A percentile compares a stretch with the other conserved stretches of the same genome.
phyloP scores from a whole-genome alignment of 2,888 invertebrate species.

The Scaptomyza caliginosa region DNA sequence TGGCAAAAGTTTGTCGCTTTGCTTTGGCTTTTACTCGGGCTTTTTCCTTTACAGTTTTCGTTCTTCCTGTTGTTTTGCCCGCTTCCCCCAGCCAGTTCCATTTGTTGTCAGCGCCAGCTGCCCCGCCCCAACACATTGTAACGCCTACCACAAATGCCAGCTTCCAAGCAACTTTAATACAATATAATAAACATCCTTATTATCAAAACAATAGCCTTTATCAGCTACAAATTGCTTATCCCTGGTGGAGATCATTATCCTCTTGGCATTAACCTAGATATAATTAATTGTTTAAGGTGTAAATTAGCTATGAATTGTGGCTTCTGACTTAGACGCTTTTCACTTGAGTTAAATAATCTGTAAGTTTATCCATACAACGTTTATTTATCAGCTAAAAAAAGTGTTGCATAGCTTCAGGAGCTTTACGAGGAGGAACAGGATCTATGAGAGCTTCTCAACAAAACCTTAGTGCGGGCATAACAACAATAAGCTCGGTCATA shows the following conservation, averaged over 20 bases:
- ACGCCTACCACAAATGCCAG: slow-evolving; percentile 12
- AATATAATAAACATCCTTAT: slow-evolving; percentile 1
- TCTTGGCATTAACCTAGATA: neutral
- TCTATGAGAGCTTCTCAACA: too few species aligned
- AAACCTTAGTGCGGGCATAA: too few species aligned
- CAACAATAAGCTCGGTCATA: too few species aligned
- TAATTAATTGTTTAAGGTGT: too few species aligned
- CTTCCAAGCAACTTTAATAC: slow-evolving; percentile 24
- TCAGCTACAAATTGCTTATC: neutral
- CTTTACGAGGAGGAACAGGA: too few species aligned
- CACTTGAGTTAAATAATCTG: too few species aligned
- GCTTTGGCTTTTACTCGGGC: slow-evolving; percentile 37
- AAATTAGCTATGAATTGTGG: too few species aligned
- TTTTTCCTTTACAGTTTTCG: slow-evolving; percentile 10
- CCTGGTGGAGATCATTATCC: neutral
- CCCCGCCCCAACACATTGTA: slow-evolving; percentile 11
- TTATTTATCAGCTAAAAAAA: too few species aligned
- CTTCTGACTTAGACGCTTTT: too few species aligned
- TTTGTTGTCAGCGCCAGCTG: slow-evolving; percentile 25
- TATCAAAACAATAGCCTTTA: neutral
- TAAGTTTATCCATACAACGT: too few species aligned
- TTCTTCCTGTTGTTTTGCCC: neutral
- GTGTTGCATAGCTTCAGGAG: too few species aligned
- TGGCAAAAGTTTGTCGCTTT: slow-evolving; percentile 67
- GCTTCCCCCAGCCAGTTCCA: slow-evolving; percentile 22